Percentiles rank a stretch among this genome's conserved stretches.
Evolutionary conservation across 2,113 vertebrate species (phyloP).

Genomic region (Serinus canaria): DNA sequence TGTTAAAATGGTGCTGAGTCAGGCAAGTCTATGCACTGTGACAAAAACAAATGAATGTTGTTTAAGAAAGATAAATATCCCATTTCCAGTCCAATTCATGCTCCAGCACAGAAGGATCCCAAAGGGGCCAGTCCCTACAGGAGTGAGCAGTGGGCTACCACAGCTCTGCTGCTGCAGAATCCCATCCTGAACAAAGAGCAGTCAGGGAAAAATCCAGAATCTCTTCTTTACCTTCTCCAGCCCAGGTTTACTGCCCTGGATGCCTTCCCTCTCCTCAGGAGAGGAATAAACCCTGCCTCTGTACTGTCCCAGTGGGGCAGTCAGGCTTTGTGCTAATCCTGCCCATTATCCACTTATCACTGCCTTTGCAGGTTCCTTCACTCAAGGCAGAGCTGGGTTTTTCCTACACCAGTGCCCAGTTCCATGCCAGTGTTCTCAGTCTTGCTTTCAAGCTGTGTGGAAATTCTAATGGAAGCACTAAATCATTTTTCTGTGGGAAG

Average conservation of each 20-base stretch:
- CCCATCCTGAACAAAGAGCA: not conserved
- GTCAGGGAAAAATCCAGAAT: not conserved
- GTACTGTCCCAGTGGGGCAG: not conserved
- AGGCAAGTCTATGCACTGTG: not conserved
- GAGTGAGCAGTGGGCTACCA: not conserved
- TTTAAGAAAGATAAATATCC: not conserved
- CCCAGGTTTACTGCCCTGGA: not conserved
- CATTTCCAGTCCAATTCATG: not conserved
- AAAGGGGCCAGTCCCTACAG: not conserved
- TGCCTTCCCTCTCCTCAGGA: not conserved
- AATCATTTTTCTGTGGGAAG: not conserved
- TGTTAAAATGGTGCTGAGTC: not conserved
- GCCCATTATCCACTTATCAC: not conserved
- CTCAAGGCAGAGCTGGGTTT: not conserved
- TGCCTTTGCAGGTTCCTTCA: not conserved
- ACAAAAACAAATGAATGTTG: not conserved
- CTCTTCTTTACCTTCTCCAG: not conserved
- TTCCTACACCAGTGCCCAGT: not conserved
- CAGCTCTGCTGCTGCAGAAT: not conserved
- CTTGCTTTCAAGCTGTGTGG: not conserved
- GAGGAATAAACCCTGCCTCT: not conserved
- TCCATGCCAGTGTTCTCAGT: not conserved
- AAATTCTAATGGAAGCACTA: conserved; percentile 6
- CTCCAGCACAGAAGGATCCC: not conserved
- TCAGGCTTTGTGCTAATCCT: not conserved